Conservation (phyloP, 2,797 vertebrate species). For the Austrolebias charrua region DNA sequence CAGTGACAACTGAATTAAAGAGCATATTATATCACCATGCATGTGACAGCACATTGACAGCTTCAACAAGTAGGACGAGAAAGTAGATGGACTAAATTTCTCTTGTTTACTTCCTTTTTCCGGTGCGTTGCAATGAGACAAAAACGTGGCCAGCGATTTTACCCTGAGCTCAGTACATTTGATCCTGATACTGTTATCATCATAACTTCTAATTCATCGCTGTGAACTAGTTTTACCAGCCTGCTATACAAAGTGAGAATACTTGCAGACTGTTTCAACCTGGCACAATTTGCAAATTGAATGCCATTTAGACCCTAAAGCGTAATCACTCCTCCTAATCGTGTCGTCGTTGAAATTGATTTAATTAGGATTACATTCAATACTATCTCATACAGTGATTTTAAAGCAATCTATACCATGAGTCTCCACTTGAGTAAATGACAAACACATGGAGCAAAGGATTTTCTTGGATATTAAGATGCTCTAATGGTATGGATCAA, state of each 20-base stretch:
- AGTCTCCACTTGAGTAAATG: conserved; percentile 14
- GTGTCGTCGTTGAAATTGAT: conserved; percentile 25
- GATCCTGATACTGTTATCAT: conserved; percentile 1
- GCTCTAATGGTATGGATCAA: conserved; percentile 49
- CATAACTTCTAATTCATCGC: not conserved
- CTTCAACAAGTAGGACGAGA: conserved; percentile 42
- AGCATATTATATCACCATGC: conserved; percentile 33
- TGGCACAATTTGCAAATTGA: conserved; percentile 14
- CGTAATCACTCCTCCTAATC: conserved; percentile 29
- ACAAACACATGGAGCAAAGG: conserved; percentile 11
- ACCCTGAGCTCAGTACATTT: conserved; percentile 10
- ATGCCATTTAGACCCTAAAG: conserved; percentile 28
- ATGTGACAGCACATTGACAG: conserved; percentile 48
- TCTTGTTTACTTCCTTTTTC: not conserved
- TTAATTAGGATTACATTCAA: conserved; percentile 31
- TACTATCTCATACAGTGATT: conserved; percentile 26
- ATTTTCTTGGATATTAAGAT: conserved; percentile 40
- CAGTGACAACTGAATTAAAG: conserved; percentile 32
- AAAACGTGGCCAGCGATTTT: conserved; percentile 2
- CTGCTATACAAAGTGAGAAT: conserved; percentile 18
- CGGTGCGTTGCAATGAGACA: conserved; percentile 15
- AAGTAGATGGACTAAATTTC: conserved; percentile 23
- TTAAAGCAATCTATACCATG: conserved; percentile 23
- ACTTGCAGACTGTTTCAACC: conserved; percentile 11
- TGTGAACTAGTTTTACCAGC: conserved; percentile 16